A percentile compares a stretch with the other conserved stretches of the same genome.
phyloP scores from a whole-genome alignment of 1,140 invertebrate genomes.

The Manduca sexta region DNA sequence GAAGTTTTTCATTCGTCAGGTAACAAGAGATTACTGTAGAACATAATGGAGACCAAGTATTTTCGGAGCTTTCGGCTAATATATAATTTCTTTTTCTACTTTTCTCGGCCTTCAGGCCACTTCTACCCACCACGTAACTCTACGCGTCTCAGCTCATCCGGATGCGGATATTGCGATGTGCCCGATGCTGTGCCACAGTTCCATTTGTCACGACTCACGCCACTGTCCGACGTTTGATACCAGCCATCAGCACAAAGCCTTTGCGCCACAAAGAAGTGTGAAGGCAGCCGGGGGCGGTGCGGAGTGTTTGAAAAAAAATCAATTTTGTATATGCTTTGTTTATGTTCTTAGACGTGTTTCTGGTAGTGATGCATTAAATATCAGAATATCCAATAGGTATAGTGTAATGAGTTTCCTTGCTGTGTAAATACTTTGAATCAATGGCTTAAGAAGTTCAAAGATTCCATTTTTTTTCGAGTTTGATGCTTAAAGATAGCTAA shows the following conservation, averaged over 20 bases:
- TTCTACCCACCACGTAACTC: background rate
- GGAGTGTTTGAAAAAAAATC: background rate
- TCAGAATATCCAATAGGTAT: no score
- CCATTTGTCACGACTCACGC: conserved; percentile 59
- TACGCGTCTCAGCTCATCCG: conserved; percentile 8
- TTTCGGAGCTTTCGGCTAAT: no score
- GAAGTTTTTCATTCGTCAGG: no score
- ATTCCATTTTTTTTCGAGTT: no score
- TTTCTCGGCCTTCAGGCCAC: background rate
- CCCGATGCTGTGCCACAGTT: conserved; percentile 44
- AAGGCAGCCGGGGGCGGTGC: conserved; percentile 9
- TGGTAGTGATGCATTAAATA: no score
- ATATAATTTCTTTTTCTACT: no score
- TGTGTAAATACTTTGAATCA: no score
- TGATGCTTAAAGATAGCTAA: no score
- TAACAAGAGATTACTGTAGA: no score
- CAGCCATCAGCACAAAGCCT: conserved; percentile 25
- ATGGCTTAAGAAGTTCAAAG: no score
- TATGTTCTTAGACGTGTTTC: background rate
- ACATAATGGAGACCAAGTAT: no score
- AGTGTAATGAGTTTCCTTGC: no score
- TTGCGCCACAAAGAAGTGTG: conserved; percentile 24
- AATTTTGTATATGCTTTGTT: background rate
- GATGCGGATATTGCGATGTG: conserved; percentile 50
- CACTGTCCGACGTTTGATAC: conserved; percentile 34